Evolutionary conservation across 2,797 vertebrate genomes (phyloP).

Genomic region (Alectoris magna): DNA sequence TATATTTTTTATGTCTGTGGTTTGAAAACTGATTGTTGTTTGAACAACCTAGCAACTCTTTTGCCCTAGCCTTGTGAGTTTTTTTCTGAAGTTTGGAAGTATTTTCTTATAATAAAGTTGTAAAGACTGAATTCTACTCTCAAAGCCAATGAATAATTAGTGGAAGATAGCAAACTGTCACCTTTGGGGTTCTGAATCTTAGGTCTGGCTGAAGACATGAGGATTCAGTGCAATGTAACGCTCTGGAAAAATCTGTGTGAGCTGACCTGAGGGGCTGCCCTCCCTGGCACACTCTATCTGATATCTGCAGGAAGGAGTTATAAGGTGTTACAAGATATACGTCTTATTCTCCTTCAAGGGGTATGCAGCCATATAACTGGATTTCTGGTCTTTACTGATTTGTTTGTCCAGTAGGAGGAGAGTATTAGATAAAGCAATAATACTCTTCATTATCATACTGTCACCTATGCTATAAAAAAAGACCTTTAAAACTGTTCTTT

Average conservation of each 20-base stretch:
- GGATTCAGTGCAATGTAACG: not conserved
- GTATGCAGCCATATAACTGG: not conserved
- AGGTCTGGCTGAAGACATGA: not conserved
- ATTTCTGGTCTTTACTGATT: not conserved
- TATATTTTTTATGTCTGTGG: not conserved
- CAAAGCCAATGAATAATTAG: not conserved
- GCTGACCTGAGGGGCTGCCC: not conserved
- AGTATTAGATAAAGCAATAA: not conserved
- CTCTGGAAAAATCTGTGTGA: not conserved
- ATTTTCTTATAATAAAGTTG: not conserved
- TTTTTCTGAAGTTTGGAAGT: not conserved
- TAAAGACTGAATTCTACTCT: not conserved
- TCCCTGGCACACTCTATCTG: rapidly evolving
- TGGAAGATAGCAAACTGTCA: not conserved
- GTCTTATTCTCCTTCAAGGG: not conserved
- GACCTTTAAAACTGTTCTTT: not conserved
- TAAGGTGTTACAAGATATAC: not conserved
- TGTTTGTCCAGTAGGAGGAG: not conserved
- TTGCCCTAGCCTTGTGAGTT: not conserved
- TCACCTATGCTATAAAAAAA: not conserved
- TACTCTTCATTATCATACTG: not conserved
- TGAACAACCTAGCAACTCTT: not conserved
- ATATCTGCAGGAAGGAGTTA: not conserved
- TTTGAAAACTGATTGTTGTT: not conserved
- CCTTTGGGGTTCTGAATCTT: not conserved